phyloP scores from a whole-genome alignment of 2,113 vertebrate species.

The Nibea coibor region DNA sequence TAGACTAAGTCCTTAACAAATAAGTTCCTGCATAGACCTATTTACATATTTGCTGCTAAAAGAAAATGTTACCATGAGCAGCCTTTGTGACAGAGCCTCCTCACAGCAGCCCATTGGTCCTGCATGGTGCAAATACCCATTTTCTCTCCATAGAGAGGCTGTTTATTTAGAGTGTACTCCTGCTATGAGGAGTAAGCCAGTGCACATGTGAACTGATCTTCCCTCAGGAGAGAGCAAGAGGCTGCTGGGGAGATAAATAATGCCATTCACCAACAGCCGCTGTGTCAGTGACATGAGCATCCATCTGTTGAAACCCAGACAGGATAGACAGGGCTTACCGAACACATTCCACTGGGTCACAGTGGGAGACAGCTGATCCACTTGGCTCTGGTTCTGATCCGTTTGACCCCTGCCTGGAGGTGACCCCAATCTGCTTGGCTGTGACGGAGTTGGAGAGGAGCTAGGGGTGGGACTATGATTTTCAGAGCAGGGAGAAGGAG shows the following conservation, averaged over 20 bases:
- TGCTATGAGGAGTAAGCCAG: conserved; percentile 48
- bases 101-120: not conserved
- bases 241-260: conserved; percentile 62
- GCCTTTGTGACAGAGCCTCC: not conserved
- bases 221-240: conserved; percentile 50
- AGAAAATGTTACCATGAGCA: not conserved
- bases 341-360: conserved; percentile 54
- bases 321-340: conserved; percentile 52
- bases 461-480: not conserved
- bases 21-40: not conserved
- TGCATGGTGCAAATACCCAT: not conserved
- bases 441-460: conserved; percentile 13
- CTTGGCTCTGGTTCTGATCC: conserved; percentile 65
- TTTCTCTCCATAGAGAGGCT: conserved; percentile 9
- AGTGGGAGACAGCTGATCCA: conserved; percentile 68
- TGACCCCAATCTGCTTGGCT: conserved; percentile 59
- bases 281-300: conserved; percentile 56
- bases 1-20: not conserved
- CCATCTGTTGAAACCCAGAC: conserved; percentile 61
- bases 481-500: conserved; percentile 10
- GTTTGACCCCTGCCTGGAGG: conserved; percentile 60
- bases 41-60: not conserved
- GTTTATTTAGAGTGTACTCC: conserved; percentile 48
- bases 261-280: conserved; percentile 62
- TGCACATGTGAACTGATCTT: conserved; percentile 50